Evolutionary conservation across 2,797 vertebrate species (phyloP), one percentile per base, ranked within the genome.

Genomic region (Neosilurus mollespiculum): DNA sequence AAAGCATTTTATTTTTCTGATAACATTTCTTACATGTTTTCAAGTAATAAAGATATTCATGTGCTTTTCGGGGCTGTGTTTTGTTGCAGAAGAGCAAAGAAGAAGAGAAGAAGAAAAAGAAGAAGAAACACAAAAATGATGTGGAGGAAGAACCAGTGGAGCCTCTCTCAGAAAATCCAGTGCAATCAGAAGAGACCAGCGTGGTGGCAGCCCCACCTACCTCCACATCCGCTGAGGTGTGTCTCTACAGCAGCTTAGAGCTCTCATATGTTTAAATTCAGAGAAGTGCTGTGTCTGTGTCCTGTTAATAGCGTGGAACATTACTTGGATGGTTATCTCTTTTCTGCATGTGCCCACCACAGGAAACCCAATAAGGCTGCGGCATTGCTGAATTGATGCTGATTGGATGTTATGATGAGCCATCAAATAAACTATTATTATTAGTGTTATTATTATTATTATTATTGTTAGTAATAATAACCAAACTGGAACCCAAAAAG

Each of bases 51-150:
- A 4, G n/a, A 10, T 56, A 14, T 56, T 9, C 11, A 12, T 56
- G 11, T 14, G 1, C 54, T 16, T 56, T 3, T 56, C 12, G 14
- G 54, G 54, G 1, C n/a, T 64, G 64, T 65, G 54, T 65, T 78
- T 51, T 84, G 16, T 83, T 59, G 4, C 87, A 96, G 95, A 96
- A 94, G 91, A 94, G 93, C 91, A 95, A 95, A 93, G 95, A 96
- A 30, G 94, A 95, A 12, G 85, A 88, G 81, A 88, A 88, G 82
- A 91, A 92, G 87, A 95, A 94, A 80, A 94, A 93, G 81, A 95
- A 94, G 89, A 95, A 94, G 84, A 95, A 95, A 89, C 93, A 93
- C 84, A 94, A 93, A 88, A 93, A 89, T 54, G 93, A 93, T 12
- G 20, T 83, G 64, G 93, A 91, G 79, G 92, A 92, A 65, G 91